Conservation (phyloP, 2,113 vertebrate species). For the Macheiramphus alcinus region DNA sequence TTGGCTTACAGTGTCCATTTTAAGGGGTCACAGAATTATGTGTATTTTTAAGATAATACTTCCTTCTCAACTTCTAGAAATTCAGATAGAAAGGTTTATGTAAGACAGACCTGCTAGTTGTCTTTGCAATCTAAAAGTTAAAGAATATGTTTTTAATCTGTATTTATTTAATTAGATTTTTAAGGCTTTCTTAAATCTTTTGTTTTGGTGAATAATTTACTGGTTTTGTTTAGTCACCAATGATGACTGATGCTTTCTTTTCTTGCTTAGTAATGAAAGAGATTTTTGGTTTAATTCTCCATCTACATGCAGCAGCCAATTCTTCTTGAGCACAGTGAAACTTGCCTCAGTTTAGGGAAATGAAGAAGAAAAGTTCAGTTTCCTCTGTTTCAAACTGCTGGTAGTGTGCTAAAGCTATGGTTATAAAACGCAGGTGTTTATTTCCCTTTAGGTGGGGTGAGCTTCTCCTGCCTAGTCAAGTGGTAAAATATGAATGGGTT, state of each 20-base stretch:
- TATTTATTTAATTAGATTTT: background rate
- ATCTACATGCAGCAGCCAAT: background rate
- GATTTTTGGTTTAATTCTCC: background rate
- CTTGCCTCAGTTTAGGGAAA: background rate
- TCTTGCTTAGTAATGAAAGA: background rate
- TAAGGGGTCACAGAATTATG: background rate
- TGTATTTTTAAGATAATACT: background rate
- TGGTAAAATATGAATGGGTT: background rate
- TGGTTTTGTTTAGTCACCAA: background rate
- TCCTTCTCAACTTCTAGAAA: background rate
- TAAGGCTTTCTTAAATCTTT: background rate
- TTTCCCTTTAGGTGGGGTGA: background rate
- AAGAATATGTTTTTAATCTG: background rate
- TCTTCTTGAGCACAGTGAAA: background rate
- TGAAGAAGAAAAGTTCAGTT: background rate
- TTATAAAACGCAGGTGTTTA: background rate
- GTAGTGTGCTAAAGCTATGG: background rate
- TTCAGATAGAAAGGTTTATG: background rate
- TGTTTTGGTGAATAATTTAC: background rate
- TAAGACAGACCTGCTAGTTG: background rate
- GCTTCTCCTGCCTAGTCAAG: background rate
- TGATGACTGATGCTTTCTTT: background rate
- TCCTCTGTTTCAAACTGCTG: background rate
- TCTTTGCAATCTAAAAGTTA: background rate
- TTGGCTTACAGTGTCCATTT: background rate